Evolutionary conservation across 1,140 invertebrate genomes (phyloP).

Genomic region (Tenebrio molitor): DNA sequence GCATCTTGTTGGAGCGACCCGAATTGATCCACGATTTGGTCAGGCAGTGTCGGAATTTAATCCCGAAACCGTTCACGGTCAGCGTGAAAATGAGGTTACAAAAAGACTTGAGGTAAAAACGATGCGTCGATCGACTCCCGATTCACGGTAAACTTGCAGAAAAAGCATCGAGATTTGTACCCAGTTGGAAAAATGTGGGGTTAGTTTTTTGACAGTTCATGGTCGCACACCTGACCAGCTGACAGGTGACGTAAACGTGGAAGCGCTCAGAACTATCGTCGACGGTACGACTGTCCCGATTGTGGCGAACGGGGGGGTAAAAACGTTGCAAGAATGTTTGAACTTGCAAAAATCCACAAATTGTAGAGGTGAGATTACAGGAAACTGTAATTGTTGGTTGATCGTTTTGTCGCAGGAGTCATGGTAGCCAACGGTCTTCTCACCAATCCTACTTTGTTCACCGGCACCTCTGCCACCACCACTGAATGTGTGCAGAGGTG

Average conservation of each 20-base stretch:
- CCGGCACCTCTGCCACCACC: constrained; percentile 78
- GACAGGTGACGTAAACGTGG: constrained; percentile 82
- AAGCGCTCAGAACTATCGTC: constrained; percentile 81
- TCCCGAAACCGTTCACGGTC: constrained; percentile 84
- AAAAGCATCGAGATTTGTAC: constrained; percentile 82
- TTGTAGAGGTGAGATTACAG: constrained; percentile 74
- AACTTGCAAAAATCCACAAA: constrained; percentile 76
- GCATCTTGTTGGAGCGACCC: constrained; percentile 85
- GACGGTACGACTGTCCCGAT: constrained; percentile 83
- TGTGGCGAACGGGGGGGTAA: constrained; percentile 93
- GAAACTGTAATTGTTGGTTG: constrained; percentile 3
- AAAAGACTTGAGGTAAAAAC: constrained; percentile 68
- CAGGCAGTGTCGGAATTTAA: constrained; percentile 78
- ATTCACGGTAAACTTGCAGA: constrained; percentile 63
- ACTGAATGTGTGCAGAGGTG: constrained; percentile 86
- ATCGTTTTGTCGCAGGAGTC: constrained; percentile 70
- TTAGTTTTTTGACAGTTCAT: constrained; percentile 92
- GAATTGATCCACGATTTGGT: constrained; percentile 88
- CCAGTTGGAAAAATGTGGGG: constrained; percentile 86
- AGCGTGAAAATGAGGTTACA: constrained; percentile 93
- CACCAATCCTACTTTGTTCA: constrained; percentile 91
- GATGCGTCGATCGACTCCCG: too few relatives aligned
- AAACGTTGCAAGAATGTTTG: constrained; percentile 78
- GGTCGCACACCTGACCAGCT: constrained; percentile 86
- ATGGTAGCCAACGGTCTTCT: constrained; percentile 94